Evolutionary conservation across 2,797 vertebrate species (phyloP).

Genomic region (Simalia tracyae): DNA sequence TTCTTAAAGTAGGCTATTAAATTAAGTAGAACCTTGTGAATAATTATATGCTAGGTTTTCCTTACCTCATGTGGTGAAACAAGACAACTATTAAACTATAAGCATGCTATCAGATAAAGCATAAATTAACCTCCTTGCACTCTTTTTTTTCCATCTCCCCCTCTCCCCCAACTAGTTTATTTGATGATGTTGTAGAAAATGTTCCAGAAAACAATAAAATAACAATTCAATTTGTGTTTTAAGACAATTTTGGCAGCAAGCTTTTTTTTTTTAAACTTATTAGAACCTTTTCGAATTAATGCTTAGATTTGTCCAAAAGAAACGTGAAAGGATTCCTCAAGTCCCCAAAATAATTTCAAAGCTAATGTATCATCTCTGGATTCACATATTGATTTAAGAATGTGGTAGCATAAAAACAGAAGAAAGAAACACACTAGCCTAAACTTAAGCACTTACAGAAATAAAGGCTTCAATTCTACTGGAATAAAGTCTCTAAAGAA

Average conservation of each 20-base stretch:
- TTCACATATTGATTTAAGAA: neutral
- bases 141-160: neutral
- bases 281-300: neutral
- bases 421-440: neutral
- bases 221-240: neutral
- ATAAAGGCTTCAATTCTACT: neutral
- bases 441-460: neutral
- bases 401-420: neutral
- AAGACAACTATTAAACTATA: neutral
- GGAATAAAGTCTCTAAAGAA: neutral
- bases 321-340: neutral
- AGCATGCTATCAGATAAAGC: neutral
- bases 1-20: neutral
- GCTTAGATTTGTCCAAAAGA: neutral
- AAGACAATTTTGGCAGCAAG: slow-evolving; percentile 4
- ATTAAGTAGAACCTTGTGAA: neutral
- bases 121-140: neutral
- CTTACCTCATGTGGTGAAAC: neutral
- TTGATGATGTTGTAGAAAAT: neutral
- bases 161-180: slow-evolving; percentile 17
- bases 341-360: neutral
- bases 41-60: neutral
- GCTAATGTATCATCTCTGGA: neutral
- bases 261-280: neutral
- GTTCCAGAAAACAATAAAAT: neutral